Base-by-base conservation (phyloP, 2,797 vertebrate genomes). In the Thunnus albacares region DNA sequence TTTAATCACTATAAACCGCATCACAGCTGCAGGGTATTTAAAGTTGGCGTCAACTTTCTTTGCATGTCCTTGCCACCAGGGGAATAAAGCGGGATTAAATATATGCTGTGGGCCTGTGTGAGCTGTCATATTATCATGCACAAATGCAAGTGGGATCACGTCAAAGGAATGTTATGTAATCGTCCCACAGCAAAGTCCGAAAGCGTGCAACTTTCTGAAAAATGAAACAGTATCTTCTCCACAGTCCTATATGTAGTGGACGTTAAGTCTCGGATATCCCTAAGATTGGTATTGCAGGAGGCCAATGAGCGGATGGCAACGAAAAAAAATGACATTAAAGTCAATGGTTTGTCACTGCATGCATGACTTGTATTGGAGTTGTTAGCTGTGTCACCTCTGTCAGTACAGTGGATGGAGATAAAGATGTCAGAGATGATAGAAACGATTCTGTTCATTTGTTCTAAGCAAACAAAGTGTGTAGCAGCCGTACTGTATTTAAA, bases 51-150 rank as follows among this genome's bases (percentile, higher is more conserved):
- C 4, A 5, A 71, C 79, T 78, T 77, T 70, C 43, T 62, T 63
- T 33, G 45, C 47, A 64, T 35, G 41, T 70, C 77, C 24, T 75
- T 78, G 35, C 58, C 53, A 53, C 59, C 69, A 11, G 61, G 24
- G 62, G 69, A 81, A 82, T 76, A 65, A 85, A 80, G n/a, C 22
- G 26, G 75, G 78, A 90, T 91, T 90, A 87, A 88, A 72, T 61
- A 64, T 52, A 59, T 75, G 75, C 38, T 18, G 43, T 24, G 26
- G 52, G 79, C 61, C 49, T 28, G 26, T 71, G 72, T 75, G 77
- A 80, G 67, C 79, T 71, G 79, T 79, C 75, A 61, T 59, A 89
- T 70, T 81, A 89, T 65, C 20, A 77, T 64, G 69, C 67, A 71
- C 28, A 76, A 75, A 71, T 49, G 45, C 68, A 59, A 84, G 75